phyloP scores from a whole-genome alignment of 2,888 invertebrate species.

The Cephus pygmeus region DNA sequence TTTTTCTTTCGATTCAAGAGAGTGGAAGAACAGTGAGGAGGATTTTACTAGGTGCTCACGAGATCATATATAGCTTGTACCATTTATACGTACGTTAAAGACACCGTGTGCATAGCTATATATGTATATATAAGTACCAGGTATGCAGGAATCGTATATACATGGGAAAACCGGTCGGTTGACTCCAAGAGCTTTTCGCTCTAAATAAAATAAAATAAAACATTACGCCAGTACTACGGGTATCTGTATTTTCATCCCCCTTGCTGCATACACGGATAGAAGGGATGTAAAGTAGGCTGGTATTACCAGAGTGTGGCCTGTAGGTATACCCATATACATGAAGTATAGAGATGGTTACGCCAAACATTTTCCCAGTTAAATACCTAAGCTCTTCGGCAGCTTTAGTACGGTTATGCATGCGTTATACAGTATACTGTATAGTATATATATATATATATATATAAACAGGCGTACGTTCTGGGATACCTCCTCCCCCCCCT shows the following conservation, averaged over 20 bases:
- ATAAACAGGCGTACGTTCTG: conserved; percentile 25
- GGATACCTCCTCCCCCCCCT: not conserved
- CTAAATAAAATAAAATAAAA: conserved; percentile 48
- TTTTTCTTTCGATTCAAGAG: not conserved
- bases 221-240: conserved; percentile 26
- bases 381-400: conserved; percentile 26
- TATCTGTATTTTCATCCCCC: conserved; percentile 9
- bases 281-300: not conserved
- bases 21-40: not conserved
- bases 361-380: conserved; percentile 45
- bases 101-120: not conserved
- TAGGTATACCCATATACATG: not conserved
- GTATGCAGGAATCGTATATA: not conserved
- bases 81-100: conserved; percentile 18
- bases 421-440: not conserved
- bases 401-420: conserved; percentile 10
- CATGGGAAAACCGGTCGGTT: not conserved
- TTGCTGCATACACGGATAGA: not conserved
- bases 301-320: not conserved
- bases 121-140: not conserved
- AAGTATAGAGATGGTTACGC: not conserved
- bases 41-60: not conserved
- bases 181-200: conserved; percentile 12
- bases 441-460: not conserved
- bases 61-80: not conserved